Evolutionary conservation across 2,113 vertebrate genomes (phyloP).

Genomic region (Alouatta palliata): DNA sequence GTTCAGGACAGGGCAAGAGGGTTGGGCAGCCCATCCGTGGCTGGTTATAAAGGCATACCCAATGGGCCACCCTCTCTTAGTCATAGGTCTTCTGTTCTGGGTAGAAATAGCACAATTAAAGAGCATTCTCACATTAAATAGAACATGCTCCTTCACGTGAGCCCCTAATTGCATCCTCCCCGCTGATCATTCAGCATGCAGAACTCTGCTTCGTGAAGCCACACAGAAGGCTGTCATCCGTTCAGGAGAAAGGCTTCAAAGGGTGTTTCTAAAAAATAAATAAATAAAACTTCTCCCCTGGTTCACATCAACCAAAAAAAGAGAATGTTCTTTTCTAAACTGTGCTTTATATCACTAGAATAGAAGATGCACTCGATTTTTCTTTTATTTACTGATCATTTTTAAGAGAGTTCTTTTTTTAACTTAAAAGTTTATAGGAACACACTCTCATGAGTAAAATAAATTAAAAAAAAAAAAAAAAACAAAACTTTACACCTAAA

Average conservation of each 20-base stretch:
- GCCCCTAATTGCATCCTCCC: not conserved
- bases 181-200: not conserved
- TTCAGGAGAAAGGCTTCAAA: not conserved
- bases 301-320: not conserved
- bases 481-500: not conserved
- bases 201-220: not conserved
- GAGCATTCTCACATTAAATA: not conserved
- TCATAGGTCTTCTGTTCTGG: not conserved
- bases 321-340: not conserved
- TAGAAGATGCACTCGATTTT: not conserved
- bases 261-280: conserved; percentile 14
- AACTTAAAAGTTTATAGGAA: not conserved
- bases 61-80: rapidly evolving
- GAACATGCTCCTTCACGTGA: not conserved
- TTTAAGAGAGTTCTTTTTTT: not conserved
- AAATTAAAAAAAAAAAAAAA: too few relatives aligned
- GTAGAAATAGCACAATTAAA: not conserved
- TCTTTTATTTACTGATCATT: not conserved
- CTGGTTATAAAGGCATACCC: not conserved
- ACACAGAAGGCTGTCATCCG: not conserved
- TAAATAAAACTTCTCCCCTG: not conserved
- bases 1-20: not conserved
- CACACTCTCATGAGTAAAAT: not conserved
- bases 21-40: not conserved
- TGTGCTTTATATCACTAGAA: not conserved